Percentiles rank a stretch among this genome's conserved stretches.
These are phyloP conservation scores for Epinephelus lanceolatus DNA, from an alignment of 2,113 vertebrate genomes.

Conservation along the genomic window DNA sequence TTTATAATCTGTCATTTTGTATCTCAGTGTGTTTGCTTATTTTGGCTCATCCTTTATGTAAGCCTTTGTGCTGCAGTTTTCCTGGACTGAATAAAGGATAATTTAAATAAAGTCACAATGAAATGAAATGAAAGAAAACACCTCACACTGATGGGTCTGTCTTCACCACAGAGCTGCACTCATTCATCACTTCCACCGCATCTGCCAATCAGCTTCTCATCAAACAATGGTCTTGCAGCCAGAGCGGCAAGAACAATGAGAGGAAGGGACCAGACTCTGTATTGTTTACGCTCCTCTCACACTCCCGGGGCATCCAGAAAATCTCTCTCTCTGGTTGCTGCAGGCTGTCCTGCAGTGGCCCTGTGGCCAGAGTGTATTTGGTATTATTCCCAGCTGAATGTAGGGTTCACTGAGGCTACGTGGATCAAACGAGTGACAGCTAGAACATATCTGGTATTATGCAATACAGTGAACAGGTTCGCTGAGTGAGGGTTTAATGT, in stretches of 20 bases:
- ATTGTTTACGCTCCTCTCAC: conserved; percentile 69
- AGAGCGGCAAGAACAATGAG: conserved; percentile 64
- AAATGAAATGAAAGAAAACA: conserved; percentile 2
- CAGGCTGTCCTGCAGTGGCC: conserved; percentile 48
- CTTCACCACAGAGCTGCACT: conserved; percentile 29
- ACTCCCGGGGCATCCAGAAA: conserved; percentile 64
- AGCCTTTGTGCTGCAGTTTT: conserved; percentile 6
- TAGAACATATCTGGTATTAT: conserved; percentile 56
- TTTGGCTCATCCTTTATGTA: neutral
- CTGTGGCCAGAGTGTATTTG: conserved; percentile 37
- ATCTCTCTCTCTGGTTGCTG: conserved; percentile 28
- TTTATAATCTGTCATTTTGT: conserved; percentile 1
- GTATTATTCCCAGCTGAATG: conserved; percentile 73
- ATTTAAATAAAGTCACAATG: neutral
- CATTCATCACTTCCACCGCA: conserved; percentile 28
- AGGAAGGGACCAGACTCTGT: conserved; percentile 77
- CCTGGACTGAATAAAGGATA: neutral
- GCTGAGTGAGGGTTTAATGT: conserved; percentile 47
- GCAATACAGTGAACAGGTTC: conserved; percentile 44
- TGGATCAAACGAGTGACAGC: conserved; percentile 54
- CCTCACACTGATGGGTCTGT: conserved; percentile 17
- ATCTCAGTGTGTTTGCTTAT: neutral
- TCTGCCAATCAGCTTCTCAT: conserved; percentile 61
- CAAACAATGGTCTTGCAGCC: conserved; percentile 58
- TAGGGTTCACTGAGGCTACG: conserved; percentile 61